Evolutionary conservation across 2,797 vertebrate genomes (phyloP), one percentile per base, ranked within the genome.

Genomic region (Darevskia nairensis): DNA sequence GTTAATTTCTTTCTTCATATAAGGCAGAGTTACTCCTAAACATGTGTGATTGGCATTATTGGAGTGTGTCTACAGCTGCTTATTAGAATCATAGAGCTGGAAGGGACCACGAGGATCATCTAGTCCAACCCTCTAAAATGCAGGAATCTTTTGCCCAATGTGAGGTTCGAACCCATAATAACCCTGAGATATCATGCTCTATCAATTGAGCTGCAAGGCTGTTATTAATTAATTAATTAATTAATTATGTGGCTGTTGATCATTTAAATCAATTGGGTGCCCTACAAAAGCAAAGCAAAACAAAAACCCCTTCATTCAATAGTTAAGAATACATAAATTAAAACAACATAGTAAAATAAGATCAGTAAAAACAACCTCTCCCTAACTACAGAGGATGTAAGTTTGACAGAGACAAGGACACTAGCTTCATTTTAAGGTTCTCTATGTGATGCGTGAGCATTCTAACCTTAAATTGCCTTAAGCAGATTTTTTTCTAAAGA

Each of bases 401-500:
- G 10, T 55, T 55, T 55, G 44, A 72, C 13, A 35, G 15, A 74
- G 15, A 10, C n/a, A 50, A 35, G 19, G n/a, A 32, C 6, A 29
- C 27, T 41, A 41, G 19, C 41, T 59, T 29, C 15, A 19, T 19
- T 27, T 77, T 46, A 32, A 13, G 75, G 0, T 21, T 87, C 87
- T 84, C 3, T 27, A 59, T 85, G 61, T 82, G 17, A 61, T 68
- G 7, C 74, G 6, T 50, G n/a, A 0, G 8, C 72, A 23, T 39
- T 59, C 10, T 6, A 66, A 64, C 10, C 4, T 86, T 91, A 41
- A 72, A 79, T 85, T 55, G 69, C 79, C 35, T 39, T 89, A 78
- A 94, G 88, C 13, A 39, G 1, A 3, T 3, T 11, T 64, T 50
- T 50, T 77, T 2, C 1, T 0, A 4, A 3, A 29, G 27, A 84